phyloP scores from a whole-genome alignment of 1,140 invertebrate genomes.

The Yoshiicerus persimilis region DNA sequence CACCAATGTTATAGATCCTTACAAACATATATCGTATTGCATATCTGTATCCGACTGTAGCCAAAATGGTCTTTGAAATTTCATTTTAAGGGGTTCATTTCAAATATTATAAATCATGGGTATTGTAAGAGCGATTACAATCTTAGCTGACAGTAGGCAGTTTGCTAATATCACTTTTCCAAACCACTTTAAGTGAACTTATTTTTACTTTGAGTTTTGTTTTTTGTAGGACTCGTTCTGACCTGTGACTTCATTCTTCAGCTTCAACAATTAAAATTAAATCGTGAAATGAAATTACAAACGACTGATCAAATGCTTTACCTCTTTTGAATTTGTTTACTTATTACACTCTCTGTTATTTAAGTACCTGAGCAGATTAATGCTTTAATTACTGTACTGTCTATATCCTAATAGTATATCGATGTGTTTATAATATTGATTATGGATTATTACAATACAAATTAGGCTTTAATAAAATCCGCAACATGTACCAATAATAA shows the following conservation, averaged over 20 bases:
- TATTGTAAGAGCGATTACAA: no score
- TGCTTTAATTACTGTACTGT: not conserved
- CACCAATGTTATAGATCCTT: no score
- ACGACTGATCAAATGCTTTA: not conserved
- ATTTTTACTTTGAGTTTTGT: not conserved
- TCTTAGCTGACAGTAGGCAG: no score
- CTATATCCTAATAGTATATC: no score
- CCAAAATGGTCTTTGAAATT: not conserved
- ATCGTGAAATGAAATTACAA: not conserved
- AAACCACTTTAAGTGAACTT: not conserved
- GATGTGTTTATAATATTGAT: no score
- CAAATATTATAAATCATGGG: no score
- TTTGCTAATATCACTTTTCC: not conserved
- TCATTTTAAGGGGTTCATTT: not conserved
- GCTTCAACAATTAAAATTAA: not conserved
- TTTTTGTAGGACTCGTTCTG: not conserved
- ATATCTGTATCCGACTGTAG: no score
- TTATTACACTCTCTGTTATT: not conserved
- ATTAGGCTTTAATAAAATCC: no score
- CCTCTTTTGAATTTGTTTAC: not conserved
- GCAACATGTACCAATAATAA: no score
- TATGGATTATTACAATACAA: no score
- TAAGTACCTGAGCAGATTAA: not conserved
- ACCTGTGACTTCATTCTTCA: not conserved
- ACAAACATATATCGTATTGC: no score